A percentile compares a stretch with the other conserved stretches of the same genome.
Conservation (phyloP, 2,797 vertebrate species). For the Anolis apletophallus region DNA sequence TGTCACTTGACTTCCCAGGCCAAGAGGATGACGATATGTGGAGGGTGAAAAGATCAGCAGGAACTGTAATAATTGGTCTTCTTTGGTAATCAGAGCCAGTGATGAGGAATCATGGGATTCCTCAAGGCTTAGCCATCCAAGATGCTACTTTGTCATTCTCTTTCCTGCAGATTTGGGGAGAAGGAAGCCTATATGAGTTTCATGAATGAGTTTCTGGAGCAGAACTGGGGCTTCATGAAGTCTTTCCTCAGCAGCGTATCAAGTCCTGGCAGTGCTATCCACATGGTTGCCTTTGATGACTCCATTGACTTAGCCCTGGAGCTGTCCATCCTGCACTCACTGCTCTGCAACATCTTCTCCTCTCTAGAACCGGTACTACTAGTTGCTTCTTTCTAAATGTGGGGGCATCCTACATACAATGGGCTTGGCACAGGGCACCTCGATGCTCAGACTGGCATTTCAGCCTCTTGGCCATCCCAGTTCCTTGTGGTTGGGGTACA, state of each 20-base stretch:
- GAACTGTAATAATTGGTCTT: not conserved
- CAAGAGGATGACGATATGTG: not conserved
- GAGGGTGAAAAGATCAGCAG: not conserved
- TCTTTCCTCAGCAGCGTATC: conserved; percentile 87
- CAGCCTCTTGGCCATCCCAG: not conserved
- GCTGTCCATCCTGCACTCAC: conserved; percentile 89
- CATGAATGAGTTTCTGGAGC: conserved; percentile 93
- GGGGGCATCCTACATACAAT: not conserved
- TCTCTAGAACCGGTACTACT: conserved; percentile 84
- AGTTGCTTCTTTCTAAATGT: not conserved
- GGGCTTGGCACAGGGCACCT: too few relatives aligned
- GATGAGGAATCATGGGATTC: too few relatives aligned
- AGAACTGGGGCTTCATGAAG: conserved; percentile 87
- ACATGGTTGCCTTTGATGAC: conserved; percentile 86
- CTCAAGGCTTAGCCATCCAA: not conserved
- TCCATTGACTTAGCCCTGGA: conserved; percentile 90
- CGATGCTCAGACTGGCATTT: not conserved
- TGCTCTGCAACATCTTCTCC: conserved; percentile 90
- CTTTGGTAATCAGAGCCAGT: not conserved
- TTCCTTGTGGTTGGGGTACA: not conserved
- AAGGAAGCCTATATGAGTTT: conserved; percentile 98
- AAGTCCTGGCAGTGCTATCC: conserved; percentile 77
- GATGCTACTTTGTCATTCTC: not conserved
- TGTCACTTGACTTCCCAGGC: not conserved
- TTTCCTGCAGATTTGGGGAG: conserved; percentile 88